phyloP scores from a whole-genome alignment of 2,113 vertebrate genomes.

The Forbesichthys papilliferus region DNA sequence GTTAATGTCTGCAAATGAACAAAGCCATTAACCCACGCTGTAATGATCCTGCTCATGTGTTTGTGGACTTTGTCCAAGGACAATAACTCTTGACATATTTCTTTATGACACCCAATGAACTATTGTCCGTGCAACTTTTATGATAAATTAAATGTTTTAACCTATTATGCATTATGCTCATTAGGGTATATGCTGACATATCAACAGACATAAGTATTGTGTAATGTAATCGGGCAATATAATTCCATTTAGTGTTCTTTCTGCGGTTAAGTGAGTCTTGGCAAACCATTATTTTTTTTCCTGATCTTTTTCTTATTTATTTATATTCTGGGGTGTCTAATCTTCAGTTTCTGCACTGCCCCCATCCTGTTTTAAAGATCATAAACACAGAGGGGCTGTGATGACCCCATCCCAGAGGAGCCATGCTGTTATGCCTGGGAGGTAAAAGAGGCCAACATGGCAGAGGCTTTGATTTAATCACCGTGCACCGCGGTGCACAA shows the following conservation, averaged over 20 bases:
- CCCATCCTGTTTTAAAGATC: constrained; percentile 53
- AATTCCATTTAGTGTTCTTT: constrained; percentile 30
- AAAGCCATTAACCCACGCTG: constrained; percentile 77
- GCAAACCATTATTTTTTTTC: constrained; percentile 26
- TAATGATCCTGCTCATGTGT: constrained; percentile 58
- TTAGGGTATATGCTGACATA: constrained; percentile 16
- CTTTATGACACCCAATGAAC: constrained; percentile 64
- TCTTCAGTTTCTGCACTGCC: constrained; percentile 12
- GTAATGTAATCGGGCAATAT: constrained; percentile 9
- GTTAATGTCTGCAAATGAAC: constrained; percentile 79
- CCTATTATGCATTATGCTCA: constrained; percentile 17
- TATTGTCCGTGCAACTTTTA: constrained; percentile 50
- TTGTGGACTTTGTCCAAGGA: constrained; percentile 61
- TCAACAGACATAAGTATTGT: constrained; percentile 30
- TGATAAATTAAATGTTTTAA: constrained; percentile 27
- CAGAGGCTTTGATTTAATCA: constrained; percentile 76
- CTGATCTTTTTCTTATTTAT: constrained; percentile 1
- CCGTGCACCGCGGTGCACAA: constrained; percentile 52
- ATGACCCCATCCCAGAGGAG: constrained; percentile 74
- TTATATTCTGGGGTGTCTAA: constrained; percentile 24
- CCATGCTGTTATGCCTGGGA: constrained; percentile 74
- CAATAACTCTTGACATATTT: constrained; percentile 60
- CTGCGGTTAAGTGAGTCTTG: constrained; percentile 28
- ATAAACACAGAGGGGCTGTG: constrained; percentile 62
- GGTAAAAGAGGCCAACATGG: constrained; percentile 69